Evolutionary conservation across 2,888 invertebrate genomes (phyloP), one percentile per base, ranked within the genome.

Genomic region (Amaurobius ferox): DNA sequence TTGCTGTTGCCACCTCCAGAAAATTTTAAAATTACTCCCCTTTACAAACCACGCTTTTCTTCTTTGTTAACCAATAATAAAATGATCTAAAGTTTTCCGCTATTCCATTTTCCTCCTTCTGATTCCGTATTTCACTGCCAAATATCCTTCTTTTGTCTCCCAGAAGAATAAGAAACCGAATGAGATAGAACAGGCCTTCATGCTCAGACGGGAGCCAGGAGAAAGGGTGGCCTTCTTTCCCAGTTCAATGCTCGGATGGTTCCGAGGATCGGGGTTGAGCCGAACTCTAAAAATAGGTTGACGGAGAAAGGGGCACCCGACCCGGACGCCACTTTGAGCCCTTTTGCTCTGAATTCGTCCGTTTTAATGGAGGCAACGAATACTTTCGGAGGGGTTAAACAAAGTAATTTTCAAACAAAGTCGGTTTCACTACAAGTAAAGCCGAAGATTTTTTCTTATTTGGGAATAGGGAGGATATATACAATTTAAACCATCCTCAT

Each of bases 161-260:
- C 16, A 16, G n/a, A 44, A 6, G 44, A 44, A 44, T 5, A 35
- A 35, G 6, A 35, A 35, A 11, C 35, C 5, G 35, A 5, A 11
- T 7, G 35, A 35, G 35, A n/a, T n/a, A n/a, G n/a, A 35, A 35
- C 6, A 35, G 11, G 35, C 5, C 5, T 3, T 44, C n/a, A n/a
- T n/a, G n/a, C n/a, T n/a, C n/a, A n/a, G n/a, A 44, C 9, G 44
- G 16, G n/a, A 44, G 35, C 35, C 5, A 35, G 35, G 2, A 16
- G n/a, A 44, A 55, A 23, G 23, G 55, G 19, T 55, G 55, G 19
- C 55, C 55, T 55, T 55, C 55, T 55, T 55, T 55, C 11, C 5
- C 55, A 16, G 55, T 55, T 55, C 55, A 55, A 55, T 55, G 55
- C 55, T 16, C 55, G 19, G 55, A 2, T 55, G 55, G 16, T 55